phyloP scores from a whole-genome alignment of 2,797 vertebrate species.

The Cheirogaleus major region DNA sequence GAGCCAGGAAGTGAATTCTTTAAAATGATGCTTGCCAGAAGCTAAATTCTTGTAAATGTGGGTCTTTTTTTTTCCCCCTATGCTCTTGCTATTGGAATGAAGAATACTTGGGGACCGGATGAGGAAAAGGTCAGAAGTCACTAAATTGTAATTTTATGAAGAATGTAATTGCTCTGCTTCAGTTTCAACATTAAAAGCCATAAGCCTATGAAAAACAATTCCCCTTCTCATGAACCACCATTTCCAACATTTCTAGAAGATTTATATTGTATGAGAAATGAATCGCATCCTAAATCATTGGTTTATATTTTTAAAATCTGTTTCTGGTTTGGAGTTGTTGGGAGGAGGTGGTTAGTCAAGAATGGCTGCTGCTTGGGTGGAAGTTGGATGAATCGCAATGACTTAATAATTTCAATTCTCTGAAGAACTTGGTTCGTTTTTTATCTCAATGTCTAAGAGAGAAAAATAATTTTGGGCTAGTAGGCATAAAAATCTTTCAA shows the following conservation, averaged over 20 bases:
- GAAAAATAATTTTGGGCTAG: conserved; percentile 50
- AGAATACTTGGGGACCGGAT: conserved; percentile 80
- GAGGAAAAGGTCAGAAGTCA: conserved; percentile 74
- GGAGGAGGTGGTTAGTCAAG: neutral
- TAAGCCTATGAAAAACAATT: conserved; percentile 48
- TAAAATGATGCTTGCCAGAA: conserved; percentile 83
- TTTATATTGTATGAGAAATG: conserved; percentile 66
- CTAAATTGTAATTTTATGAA: conserved; percentile 77
- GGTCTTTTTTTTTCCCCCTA: neutral
- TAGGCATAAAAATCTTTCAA: neutral
- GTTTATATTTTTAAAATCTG: conserved; percentile 67
- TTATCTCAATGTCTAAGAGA: neutral
- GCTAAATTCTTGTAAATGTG: conserved; percentile 81
- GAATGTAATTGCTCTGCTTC: conserved; percentile 70
- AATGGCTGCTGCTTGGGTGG: neutral
- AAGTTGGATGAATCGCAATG: neutral
- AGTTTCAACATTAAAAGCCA: conserved; percentile 62
- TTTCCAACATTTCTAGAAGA: conserved; percentile 51
- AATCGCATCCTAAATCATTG: neutral
- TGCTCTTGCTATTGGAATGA: conserved; percentile 74
- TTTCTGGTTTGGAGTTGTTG: conserved; percentile 66
- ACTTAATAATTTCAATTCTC: neutral
- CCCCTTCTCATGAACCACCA: conserved; percentile 68
- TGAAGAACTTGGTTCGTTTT: conserved; percentile 2
- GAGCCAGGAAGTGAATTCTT: conserved; percentile 88